These are phyloP conservation scores for Nannospalax galili DNA, from an alignment of 2,113 vertebrate genomes.

Conservation along the genomic window DNA sequence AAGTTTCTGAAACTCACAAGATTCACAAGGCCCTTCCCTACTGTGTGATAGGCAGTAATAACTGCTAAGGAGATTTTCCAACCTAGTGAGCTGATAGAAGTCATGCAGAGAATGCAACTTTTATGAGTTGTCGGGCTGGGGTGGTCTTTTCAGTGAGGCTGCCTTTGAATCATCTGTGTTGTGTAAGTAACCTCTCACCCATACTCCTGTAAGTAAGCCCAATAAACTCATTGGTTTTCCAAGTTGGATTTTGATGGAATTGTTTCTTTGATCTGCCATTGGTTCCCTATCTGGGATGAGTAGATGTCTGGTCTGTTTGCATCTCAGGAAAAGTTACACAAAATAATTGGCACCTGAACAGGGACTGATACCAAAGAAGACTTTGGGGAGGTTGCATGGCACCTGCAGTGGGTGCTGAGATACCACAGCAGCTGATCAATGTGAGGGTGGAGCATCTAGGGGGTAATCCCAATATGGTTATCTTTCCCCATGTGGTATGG, in stretches of 20 bases:
- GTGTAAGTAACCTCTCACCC: too few relatives aligned
- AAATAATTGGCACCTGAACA: not conserved
- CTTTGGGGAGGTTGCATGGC: not conserved
- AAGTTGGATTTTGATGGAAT: not conserved
- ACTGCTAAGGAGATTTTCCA: not conserved
- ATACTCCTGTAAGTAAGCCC: not conserved
- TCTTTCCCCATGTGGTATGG: not conserved
- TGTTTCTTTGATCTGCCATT: not conserved
- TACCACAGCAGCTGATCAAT: not conserved
- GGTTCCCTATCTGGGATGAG: not conserved
- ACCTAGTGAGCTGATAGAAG: not conserved
- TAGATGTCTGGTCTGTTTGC: not conserved
- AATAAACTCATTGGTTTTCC: not conserved
- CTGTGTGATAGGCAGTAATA: not conserved
- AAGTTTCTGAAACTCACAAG: too few relatives aligned
- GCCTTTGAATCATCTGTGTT: too few relatives aligned
- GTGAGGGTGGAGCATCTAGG: not conserved
- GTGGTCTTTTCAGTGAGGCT: too few relatives aligned
- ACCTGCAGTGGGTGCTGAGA: not conserved
- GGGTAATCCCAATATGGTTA: not conserved
- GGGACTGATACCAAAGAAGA: not conserved
- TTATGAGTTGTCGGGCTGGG: too few relatives aligned
- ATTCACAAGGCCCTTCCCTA: not conserved
- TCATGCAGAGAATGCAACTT: too few relatives aligned
- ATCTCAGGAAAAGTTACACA: not conserved